These are phyloP conservation scores for Caenorhabditis parvicauda DNA, from an alignment of 2,888 invertebrate species.

Conservation along the genomic window DNA sequence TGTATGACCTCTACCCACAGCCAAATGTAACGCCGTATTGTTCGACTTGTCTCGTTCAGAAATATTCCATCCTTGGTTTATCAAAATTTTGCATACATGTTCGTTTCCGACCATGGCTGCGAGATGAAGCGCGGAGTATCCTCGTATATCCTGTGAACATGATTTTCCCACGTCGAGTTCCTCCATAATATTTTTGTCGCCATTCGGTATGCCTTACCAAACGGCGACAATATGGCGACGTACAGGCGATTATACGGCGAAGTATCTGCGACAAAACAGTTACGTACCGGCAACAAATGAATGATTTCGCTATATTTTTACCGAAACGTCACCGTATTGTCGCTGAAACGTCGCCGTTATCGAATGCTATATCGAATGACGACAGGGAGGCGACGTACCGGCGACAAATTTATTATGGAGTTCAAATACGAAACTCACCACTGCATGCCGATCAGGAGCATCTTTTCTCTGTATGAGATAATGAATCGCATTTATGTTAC, in stretches of 20 bases:
- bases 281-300: too few relatives aligned
- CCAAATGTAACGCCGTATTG: conserved; percentile 54
- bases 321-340: too few relatives aligned
- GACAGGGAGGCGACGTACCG: too few relatives aligned
- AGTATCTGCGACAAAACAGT: too few relatives aligned
- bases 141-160: conserved; percentile 28
- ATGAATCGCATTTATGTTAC: conserved; percentile 40
- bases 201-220: too few relatives aligned
- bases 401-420: too few relatives aligned
- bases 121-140: conserved; percentile 53
- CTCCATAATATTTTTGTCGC: too few relatives aligned
- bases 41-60: conserved; percentile 27
- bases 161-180: neutral
- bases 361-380: too few relatives aligned
- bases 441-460: conserved; percentile 31
- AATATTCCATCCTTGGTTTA: conserved; percentile 44
- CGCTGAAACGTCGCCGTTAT: too few relatives aligned
- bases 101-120: conserved; percentile 53
- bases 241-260: too few relatives aligned
- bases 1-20: conserved; percentile 51
- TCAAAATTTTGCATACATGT: conserved; percentile 47
- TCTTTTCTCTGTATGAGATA: conserved; percentile 27
- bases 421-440: conserved; percentile 14
- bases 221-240: too few relatives aligned
- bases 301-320: too few relatives aligned